These are phyloP conservation scores for Chrysoperla carnea DNA, from an alignment of 1,140 invertebrate genomes.

Conservation along the genomic window DNA sequence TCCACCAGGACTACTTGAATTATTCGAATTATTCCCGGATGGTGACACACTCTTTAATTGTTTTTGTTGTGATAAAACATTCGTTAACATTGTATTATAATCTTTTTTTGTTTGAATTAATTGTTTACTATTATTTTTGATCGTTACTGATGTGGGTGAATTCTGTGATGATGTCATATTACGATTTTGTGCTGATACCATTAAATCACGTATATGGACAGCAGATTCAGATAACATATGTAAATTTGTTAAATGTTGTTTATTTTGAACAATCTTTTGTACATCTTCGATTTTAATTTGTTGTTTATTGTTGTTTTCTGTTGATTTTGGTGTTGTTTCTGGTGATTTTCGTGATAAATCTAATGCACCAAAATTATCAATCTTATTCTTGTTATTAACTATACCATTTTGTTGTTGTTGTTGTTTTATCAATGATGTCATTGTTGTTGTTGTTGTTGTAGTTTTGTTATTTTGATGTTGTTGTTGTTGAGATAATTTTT, in stretches of 20 bases:
- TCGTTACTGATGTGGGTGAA: too few relatives aligned
- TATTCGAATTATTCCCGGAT: too few relatives aligned
- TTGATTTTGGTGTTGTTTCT: background rate
- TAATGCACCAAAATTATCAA: background rate
- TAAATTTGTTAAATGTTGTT: background rate
- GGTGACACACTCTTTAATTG: too few relatives aligned
- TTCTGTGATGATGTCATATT: background rate
- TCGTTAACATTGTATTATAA: too few relatives aligned
- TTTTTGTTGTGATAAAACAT: too few relatives aligned
- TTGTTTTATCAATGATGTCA: too few relatives aligned
- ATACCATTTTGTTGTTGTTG: too few relatives aligned
- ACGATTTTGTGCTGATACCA: background rate
- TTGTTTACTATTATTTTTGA: too few relatives aligned
- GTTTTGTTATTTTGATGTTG: too few relatives aligned
- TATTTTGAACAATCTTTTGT: background rate
- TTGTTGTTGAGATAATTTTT: background rate
- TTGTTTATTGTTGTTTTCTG: background rate
- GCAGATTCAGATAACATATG: background rate
- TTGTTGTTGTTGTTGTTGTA: too few relatives aligned
- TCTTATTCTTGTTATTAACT: background rate
- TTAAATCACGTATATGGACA: background rate
- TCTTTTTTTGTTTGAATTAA: too few relatives aligned
- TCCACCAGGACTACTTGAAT: too few relatives aligned
- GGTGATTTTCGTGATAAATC: conserved; percentile 2
- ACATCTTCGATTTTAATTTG: background rate